A percentile compares a stretch with the other conserved stretches of the same genome.
phyloP scores from a whole-genome alignment of 30 jellyfish, hydroid and myxozoan genomes.

The Catostylus mosaicus region DNA sequence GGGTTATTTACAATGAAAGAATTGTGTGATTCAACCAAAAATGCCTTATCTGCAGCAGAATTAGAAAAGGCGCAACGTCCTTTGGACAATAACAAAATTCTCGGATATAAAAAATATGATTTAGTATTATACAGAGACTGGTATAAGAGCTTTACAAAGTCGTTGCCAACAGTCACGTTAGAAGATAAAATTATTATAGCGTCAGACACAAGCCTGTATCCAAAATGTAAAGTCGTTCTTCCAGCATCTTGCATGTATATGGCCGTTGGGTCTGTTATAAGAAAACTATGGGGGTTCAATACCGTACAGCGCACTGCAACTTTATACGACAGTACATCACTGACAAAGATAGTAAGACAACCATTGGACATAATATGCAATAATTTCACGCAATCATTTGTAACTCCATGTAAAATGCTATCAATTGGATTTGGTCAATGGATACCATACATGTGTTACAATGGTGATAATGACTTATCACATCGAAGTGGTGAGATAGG shows the following conservation, averaged over 20 bases:
- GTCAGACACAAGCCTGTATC: not conserved
- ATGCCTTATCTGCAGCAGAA: not conserved
- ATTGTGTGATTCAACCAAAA: not conserved
- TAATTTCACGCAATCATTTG: not conserved
- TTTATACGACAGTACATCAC: not conserved
- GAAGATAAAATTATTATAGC: not conserved
- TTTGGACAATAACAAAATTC: not conserved
- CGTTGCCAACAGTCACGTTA: not conserved
- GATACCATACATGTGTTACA: not conserved
- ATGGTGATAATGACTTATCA: not conserved
- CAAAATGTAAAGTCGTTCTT: not conserved
- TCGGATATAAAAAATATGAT: too few species aligned
- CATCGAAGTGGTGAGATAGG: too few species aligned
- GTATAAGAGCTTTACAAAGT: not conserved
- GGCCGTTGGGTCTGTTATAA: not conserved
- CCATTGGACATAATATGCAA: not conserved
- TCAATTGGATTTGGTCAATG: not conserved
- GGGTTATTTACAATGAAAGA: not conserved
- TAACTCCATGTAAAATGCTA: not conserved
- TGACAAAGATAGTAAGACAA: not conserved
- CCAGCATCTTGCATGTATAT: not conserved
- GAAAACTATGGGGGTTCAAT: not conserved
- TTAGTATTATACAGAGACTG: not conserved
- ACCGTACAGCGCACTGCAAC: not conserved
- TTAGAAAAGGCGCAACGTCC: not conserved